Percentiles rank a stretch among this genome's conserved stretches.
These are phyloP conservation scores for Trematomus loennbergii DNA, from an alignment of 2,113 vertebrate genomes.

Conservation along the genomic window DNA sequence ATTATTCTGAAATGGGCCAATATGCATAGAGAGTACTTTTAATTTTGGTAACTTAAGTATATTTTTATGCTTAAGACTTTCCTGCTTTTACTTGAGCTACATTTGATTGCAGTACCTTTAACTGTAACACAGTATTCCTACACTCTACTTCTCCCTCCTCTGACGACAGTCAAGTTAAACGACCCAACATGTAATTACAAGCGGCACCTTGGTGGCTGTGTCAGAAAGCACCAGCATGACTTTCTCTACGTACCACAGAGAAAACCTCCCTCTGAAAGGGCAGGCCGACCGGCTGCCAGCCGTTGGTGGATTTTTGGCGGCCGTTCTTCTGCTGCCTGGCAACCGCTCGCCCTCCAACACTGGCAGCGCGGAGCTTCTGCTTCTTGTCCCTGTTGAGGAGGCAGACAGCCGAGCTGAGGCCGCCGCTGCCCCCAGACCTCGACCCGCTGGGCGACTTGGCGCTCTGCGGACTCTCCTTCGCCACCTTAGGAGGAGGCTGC, in stretches of 20 bases:
- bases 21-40: too few relatives aligned
- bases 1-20: too few relatives aligned
- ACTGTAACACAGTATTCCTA: too few relatives aligned
- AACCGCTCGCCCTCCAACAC: conserved; percentile 77
- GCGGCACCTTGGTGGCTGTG: conserved; percentile 13
- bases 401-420: conserved; percentile 78
- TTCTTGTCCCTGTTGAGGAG: conserved; percentile 89
- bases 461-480: conserved; percentile 92
- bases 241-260: conserved; percentile 89
- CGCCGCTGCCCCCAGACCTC: conserved; percentile 85
- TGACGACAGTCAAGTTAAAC: conserved; percentile 26
- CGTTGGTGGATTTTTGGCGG: conserved; percentile 91
- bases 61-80: too few relatives aligned
- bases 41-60: too few relatives aligned
- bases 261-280: conserved; percentile 96
- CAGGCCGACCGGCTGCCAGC: conserved; percentile 93
- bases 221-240: conserved; percentile 39
- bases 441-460: conserved; percentile 94
- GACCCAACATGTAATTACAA: conserved; percentile 39
- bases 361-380: conserved; percentile 85
- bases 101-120: too few relatives aligned
- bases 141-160: not conserved
- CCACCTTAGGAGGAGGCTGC: conserved; percentile 86
- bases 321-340: conserved; percentile 90
- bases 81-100: too few relatives aligned